Evolutionary conservation across 2,888 invertebrate genomes (phyloP).

Genomic region (Drosophila cognata): DNA sequence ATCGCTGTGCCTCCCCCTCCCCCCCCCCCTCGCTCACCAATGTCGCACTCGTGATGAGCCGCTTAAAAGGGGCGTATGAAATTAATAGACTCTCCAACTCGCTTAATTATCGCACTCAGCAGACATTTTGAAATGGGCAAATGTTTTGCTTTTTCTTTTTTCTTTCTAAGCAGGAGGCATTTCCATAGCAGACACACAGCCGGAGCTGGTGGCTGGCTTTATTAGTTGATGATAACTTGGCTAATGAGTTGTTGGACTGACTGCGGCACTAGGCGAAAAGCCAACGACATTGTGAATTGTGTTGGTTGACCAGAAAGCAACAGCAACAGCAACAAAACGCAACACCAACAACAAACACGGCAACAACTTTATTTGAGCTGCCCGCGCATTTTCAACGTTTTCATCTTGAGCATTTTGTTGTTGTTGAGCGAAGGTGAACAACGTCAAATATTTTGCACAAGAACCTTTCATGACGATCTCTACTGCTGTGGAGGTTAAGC

Average conservation of each 20-base stretch:
- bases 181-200: slow-evolving; percentile 28
- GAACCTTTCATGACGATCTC: slow-evolving; percentile 45
- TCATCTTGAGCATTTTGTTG: slow-evolving; percentile 43
- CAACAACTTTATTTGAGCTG: slow-evolving; percentile 52
- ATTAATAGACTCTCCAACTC: slow-evolving; percentile 73
- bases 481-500: slow-evolving; percentile 46
- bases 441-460: slow-evolving; percentile 45
- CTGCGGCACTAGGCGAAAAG: slow-evolving; percentile 58
- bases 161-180: slow-evolving; percentile 31
- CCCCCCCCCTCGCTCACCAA: neutral
- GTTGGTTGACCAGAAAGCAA: slow-evolving; percentile 60
- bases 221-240: slow-evolving; percentile 78
- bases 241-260: slow-evolving; percentile 71
- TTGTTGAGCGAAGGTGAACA: slow-evolving; percentile 66
- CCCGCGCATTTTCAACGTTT: slow-evolving; percentile 74
- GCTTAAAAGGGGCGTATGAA: slow-evolving; percentile 72
- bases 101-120: slow-evolving; percentile 72
- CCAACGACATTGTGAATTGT: slow-evolving; percentile 63
- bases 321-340: slow-evolving; percentile 26
- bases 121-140: slow-evolving; percentile 70
- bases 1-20: slow-evolving; percentile 8
- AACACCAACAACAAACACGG: slow-evolving; percentile 4
- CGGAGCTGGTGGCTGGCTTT: slow-evolving; percentile 54
- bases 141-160: slow-evolving; percentile 36
- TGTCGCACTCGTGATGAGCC: slow-evolving; percentile 24